Conservation (phyloP, 2,113 vertebrate species). For the Lophius piscatorius region DNA sequence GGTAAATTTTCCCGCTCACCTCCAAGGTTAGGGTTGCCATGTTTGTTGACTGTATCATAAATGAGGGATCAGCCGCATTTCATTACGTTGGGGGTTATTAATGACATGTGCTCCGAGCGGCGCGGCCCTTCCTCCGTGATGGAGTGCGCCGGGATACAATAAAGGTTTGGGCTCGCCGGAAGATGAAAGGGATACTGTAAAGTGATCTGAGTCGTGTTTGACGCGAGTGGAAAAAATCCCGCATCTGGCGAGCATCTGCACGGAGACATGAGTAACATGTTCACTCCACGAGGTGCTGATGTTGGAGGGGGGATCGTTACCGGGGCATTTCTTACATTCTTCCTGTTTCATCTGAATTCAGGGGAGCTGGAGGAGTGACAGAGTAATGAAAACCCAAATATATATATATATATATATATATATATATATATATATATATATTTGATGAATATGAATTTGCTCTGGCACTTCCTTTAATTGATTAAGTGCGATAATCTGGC, state of each 20-base stretch:
- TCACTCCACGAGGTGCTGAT: conserved; percentile 22
- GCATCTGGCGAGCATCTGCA: conserved; percentile 65
- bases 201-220: conserved; percentile 30
- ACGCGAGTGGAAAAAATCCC: conserved; percentile 38
- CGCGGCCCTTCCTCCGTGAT: conserved; percentile 21
- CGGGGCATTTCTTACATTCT: neutral
- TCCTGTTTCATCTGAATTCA: neutral
- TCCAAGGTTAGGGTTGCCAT: conserved; percentile 36
- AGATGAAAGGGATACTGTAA: conserved; percentile 55
- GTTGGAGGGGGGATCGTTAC: conserved; percentile 16
- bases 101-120: conserved; percentile 66
- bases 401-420: no score
- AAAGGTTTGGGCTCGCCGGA: conserved; percentile 30
- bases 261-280: neutral
- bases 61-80: conserved; percentile 56
- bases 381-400: no score
- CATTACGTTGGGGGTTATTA: conserved; percentile 71
- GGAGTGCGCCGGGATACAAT: conserved; percentile 33
- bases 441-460: no score
- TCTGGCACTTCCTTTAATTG: no score
- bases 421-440: no score
- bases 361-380: neutral
- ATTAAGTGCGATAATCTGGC: neutral
- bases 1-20: conserved; percentile 32
- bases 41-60: conserved; percentile 60